phyloP scores from a whole-genome alignment of 1,140 invertebrate genomes.

The Nasonia giraulti region DNA sequence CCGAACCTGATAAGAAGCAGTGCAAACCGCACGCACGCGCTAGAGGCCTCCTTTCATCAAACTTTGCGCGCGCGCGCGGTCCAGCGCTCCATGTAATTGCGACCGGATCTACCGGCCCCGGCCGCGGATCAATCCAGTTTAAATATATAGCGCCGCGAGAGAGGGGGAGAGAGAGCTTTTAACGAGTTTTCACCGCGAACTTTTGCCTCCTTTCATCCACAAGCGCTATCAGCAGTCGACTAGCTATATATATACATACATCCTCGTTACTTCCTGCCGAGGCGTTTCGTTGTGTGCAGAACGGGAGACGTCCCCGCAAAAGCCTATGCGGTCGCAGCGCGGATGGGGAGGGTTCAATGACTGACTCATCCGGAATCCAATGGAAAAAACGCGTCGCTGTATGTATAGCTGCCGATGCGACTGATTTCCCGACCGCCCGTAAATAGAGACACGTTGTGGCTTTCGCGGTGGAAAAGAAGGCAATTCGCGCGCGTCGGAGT shows the following conservation, averaged over 20 bases:
- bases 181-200: constrained; percentile 32
- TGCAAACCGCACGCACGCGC: background rate
- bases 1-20: background rate
- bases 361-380: background rate
- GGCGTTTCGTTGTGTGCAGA: constrained; percentile 4
- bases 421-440: constrained; percentile 2
- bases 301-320: background rate
- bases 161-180: constrained; percentile 7
- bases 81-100: constrained; percentile 29
- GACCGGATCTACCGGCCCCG: background rate
- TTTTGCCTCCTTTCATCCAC: background rate
- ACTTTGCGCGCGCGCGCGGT: background rate
- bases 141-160: background rate
- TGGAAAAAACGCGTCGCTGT: background rate
- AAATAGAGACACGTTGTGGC: background rate
- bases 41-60: constrained; percentile 22
- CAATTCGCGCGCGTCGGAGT: background rate
- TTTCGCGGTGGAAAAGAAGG: background rate
- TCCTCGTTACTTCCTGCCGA: constrained; percentile 5
- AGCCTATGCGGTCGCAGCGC: constrained; percentile 1
- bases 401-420: background rate
- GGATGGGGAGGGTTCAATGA: background rate
- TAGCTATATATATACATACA: background rate
- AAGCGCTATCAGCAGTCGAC: background rate
- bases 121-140: constrained; percentile 18